Evolutionary conservation across 2,797 vertebrate genomes (phyloP), one percentile per base, ranked within the genome.

Genomic region (Manis crassicaudata): DNA sequence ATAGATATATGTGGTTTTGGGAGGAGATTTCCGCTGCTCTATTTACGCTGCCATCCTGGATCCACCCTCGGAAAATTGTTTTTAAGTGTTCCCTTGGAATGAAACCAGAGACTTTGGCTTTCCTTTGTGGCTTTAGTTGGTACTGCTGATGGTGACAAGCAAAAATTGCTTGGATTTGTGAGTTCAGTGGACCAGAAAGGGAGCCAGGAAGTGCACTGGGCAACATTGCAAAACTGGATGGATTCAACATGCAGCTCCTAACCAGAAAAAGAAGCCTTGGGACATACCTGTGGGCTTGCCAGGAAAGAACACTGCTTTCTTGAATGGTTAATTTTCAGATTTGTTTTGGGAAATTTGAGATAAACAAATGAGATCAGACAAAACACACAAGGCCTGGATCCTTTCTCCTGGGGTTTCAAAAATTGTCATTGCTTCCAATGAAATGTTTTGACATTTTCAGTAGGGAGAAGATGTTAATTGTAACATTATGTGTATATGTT

Each of bases 381-480:
- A 96, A 81, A 97, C 83, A 16, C 88, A 86, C 94, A 87, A n/a
- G 35, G 96, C 97, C 76, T 91, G 50, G 79, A 76, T 50, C 94
- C 95, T 95, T 88, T 82, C 89, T 97, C 83, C 81, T 84, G 35
- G 50, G 27, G 93, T 96, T 97, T 97, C 92, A 91, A 81, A 98
- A 91, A 90, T 91, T 54, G 70, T 90, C 94, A 58, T 7, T 75
- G 70, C 32, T 95, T 77, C 91, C 95, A 92, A 40, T 43, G 14
- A 94, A 98, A 81, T 89, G 90, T 97, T 95, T 95, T 95, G 54
- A 97, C 97, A 43, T 90, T 93, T 97, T 95, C 83, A 95, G 88
- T 88, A 95, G 60, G 73, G 76, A 94, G 92, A 79, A 73, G 94
- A 97, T 95, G 92, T 91, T 96, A 88, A 97, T 97, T 92, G 68